Percentiles rank a stretch among this genome's conserved stretches.
phyloP scores from a whole-genome alignment of 2,888 invertebrate genomes.

The Calliscelio sp. region DNA sequence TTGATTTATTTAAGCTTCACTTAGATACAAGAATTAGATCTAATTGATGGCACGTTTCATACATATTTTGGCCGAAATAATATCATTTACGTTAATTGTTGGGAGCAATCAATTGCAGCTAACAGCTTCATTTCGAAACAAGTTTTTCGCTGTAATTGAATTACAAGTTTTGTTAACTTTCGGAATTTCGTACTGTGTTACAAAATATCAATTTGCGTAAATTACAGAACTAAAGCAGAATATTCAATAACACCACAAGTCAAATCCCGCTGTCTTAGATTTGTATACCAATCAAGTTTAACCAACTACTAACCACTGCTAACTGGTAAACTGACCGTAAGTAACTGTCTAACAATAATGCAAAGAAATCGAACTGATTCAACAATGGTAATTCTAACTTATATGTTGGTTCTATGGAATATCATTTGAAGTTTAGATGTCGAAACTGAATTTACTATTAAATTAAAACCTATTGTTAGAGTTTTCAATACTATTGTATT shows the following conservation, averaged over 20 bases:
- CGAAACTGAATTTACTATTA: background rate
- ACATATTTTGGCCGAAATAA: no score
- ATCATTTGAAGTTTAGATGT: background rate
- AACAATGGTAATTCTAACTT: background rate
- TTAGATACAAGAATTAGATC: background rate
- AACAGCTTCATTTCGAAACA: no score
- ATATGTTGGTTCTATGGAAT: background rate
- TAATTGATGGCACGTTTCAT: no score
- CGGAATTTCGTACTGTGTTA: no score
- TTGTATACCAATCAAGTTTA: constrained; percentile 17
- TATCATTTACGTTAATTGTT: no score
- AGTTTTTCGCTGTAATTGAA: no score
- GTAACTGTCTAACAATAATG: background rate
- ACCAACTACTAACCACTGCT: constrained; percentile 12
- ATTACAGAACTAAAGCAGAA: background rate
- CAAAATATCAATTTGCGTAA: constrained; percentile 1
- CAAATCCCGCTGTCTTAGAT: constrained; percentile 26
- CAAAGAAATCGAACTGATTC: constrained; percentile 6
- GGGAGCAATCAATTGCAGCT: no score
- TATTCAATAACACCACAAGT: constrained; percentile 25
- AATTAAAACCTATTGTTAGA: no score
- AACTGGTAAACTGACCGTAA: constrained; percentile 10
- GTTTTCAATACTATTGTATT: no score
- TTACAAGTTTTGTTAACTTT: no score
- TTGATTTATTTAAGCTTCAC: background rate